These are phyloP conservation scores for Cheiracanthium punctorium DNA, from an alignment of 2,888 invertebrate genomes.

Conservation along the genomic window DNA sequence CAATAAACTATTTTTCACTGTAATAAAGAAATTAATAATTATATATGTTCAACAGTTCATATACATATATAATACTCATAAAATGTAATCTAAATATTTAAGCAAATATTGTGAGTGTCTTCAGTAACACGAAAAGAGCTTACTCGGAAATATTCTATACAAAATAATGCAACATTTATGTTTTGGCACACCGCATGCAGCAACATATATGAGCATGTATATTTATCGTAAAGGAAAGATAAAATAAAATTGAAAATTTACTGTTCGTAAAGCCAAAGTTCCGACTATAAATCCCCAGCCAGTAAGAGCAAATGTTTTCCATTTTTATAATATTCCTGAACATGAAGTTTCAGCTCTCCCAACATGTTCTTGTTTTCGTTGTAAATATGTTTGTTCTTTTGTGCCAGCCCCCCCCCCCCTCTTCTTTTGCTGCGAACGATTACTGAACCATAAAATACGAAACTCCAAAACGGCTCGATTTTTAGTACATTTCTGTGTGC, in stretches of 20 bases:
- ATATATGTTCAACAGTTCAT: too few species aligned
- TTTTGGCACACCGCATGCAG: too few species aligned
- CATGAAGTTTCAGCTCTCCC: constrained; percentile 7
- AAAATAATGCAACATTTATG: too few species aligned
- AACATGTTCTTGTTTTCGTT: constrained; percentile 23
- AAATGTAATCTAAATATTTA: too few species aligned
- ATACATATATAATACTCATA: too few species aligned
- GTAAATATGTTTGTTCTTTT: constrained; percentile 56
- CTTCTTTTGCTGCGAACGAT: constrained; percentile 41
- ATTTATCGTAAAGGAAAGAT: neutral
- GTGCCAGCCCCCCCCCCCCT: too few species aligned
- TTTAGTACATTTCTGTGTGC: constrained; percentile 63
- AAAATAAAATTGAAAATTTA: constrained; percentile 63
- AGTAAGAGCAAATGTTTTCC: constrained; percentile 36
- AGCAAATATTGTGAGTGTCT: too few species aligned
- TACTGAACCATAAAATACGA: constrained; percentile 61
- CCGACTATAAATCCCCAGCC: constrained; percentile 46
- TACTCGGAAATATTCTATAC: too few species aligned
- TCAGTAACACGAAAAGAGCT: too few species aligned
- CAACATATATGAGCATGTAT: too few species aligned
- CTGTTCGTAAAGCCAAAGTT: constrained; percentile 31
- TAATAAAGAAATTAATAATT: too few species aligned
- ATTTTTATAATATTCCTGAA: constrained; percentile 38
- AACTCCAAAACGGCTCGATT: constrained; percentile 64
- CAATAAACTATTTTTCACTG: too few species aligned